phyloP scores from a whole-genome alignment of 2,888 invertebrate genomes.

The Drosophila mayaguana region DNA sequence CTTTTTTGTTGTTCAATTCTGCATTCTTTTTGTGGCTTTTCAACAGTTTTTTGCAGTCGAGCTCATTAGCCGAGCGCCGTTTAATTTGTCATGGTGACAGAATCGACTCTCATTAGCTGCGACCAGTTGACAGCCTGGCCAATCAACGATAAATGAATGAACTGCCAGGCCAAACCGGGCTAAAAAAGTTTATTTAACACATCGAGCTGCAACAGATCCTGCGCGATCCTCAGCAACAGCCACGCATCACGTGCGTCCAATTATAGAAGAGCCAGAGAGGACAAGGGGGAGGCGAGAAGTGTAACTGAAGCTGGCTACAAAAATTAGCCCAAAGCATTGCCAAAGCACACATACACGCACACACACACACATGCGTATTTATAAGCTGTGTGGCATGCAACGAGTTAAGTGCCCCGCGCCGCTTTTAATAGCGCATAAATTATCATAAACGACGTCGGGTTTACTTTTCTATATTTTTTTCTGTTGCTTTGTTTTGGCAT shows the following conservation, averaged over 20 bases:
- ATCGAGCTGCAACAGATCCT: constrained; percentile 21
- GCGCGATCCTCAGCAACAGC: constrained; percentile 43
- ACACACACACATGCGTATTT: background rate
- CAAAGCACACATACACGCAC: constrained; percentile 1
- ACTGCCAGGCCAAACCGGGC: background rate
- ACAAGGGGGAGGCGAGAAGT: background rate
- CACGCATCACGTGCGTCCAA: constrained; percentile 70
- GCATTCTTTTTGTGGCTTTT: constrained; percentile 63
- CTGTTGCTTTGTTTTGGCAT: constrained; percentile 71
- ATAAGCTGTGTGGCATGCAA: constrained; percentile 32
- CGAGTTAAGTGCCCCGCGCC: constrained; percentile 75
- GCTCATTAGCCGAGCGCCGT: constrained; percentile 71
- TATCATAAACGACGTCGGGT: constrained; percentile 67
- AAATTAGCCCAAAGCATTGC: constrained; percentile 48
- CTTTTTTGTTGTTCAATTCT: constrained; percentile 9
- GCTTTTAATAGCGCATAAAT: constrained; percentile 80
- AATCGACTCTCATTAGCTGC: constrained; percentile 59
- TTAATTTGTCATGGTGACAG: constrained; percentile 72
- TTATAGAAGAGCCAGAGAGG: constrained; percentile 34
- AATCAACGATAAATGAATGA: constrained; percentile 56
- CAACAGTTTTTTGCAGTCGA: constrained; percentile 53
- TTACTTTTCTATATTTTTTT: constrained; percentile 4
- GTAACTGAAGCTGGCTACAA: constrained; percentile 26
- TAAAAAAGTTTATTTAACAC: too few relatives aligned
- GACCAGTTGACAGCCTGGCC: constrained; percentile 53